A percentile compares a stretch with the other conserved stretches of the same genome.
These are phyloP conservation scores for Ectropis grisescens DNA, from an alignment of 1,140 invertebrate species.

Conservation along the genomic window DNA sequence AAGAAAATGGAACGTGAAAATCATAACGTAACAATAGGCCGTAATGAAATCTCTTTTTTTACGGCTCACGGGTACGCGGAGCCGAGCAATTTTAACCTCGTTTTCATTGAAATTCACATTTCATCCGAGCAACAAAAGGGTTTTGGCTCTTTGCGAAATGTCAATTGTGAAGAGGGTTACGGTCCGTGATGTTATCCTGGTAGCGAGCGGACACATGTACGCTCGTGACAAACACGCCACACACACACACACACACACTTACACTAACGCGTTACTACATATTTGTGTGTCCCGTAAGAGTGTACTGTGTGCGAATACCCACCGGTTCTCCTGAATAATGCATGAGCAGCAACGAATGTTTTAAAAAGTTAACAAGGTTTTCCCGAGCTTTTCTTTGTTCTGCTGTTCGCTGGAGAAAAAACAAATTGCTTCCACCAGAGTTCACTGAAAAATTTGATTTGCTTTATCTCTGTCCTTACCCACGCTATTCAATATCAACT, in stretches of 20 bases:
- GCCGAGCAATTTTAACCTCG: slow-evolving; percentile 55
- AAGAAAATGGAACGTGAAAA: slow-evolving; percentile 56
- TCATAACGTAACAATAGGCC: slow-evolving; percentile 47
- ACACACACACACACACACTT: slow-evolving; percentile 18
- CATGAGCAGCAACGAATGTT: slow-evolving; percentile 54
- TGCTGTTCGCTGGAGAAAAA: slow-evolving; percentile 39
- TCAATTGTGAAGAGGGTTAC: slow-evolving; percentile 57
- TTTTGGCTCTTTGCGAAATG: slow-evolving; percentile 44
- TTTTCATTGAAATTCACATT: slow-evolving; percentile 64
- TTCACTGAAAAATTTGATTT: slow-evolving; percentile 18
- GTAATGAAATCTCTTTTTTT: slow-evolving; percentile 64
- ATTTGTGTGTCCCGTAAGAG: too few species aligned
- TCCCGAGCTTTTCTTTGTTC: slow-evolving; percentile 57
- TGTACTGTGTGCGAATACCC: too few species aligned
- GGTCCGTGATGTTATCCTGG: slow-evolving; percentile 25
- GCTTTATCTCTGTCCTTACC: slow-evolving; percentile 1
- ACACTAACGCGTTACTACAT: too few species aligned
- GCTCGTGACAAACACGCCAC: slow-evolving; percentile 22
- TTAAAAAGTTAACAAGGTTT: slow-evolving; percentile 66
- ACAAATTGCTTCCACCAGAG: slow-evolving; percentile 40
- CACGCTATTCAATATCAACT: too few species aligned
- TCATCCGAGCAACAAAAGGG: slow-evolving; percentile 56
- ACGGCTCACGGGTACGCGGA: slow-evolving; percentile 27
- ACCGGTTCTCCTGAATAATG: slow-evolving; percentile 44
- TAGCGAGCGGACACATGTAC: slow-evolving; percentile 27